Evolutionary conservation across 2,797 vertebrate species (phyloP).

Genomic region (Eleutherodactylus coqui): DNA sequence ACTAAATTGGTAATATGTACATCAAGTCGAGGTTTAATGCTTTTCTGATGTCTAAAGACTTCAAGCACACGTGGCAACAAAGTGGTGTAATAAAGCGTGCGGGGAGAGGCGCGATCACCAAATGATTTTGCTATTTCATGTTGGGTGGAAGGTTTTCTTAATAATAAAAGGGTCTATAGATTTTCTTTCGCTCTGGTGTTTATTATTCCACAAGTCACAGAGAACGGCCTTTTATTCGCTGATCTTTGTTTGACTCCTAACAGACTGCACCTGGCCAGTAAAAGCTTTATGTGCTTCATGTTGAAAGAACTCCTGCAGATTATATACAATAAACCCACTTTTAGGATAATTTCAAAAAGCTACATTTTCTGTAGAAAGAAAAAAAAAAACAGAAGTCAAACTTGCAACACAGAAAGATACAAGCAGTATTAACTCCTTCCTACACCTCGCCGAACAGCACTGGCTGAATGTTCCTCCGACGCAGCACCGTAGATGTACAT

Average conservation of each 20-base stretch:
- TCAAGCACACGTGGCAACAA: neutral
- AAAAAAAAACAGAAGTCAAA: conserved; percentile 35
- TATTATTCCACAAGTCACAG: conserved; percentile 49
- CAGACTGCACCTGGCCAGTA: conserved; percentile 61
- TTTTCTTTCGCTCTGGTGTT: conserved; percentile 55
- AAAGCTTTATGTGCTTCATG: conserved; percentile 58
- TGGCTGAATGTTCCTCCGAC: too few species aligned
- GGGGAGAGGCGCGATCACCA: neutral
- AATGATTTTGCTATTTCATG: neutral
- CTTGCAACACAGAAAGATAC: neutral
- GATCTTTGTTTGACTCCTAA: conserved; percentile 59
- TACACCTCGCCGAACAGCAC: too few species aligned
- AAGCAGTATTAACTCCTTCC: neutral
- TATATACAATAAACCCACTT: conserved; percentile 57
- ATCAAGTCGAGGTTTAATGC: neutral
- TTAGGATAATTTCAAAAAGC: conserved; percentile 51
- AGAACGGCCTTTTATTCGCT: conserved; percentile 40
- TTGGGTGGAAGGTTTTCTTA: conserved; percentile 3
- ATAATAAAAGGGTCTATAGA: conserved; percentile 46
- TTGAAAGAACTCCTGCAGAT: conserved; percentile 52
- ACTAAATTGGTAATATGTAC: neutral
- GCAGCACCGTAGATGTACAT: neutral
- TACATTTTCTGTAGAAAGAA: conserved; percentile 12
- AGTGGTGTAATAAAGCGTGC: conserved; percentile 14
- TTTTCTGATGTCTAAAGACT: neutral